Percentiles rank a stretch among this genome's conserved stretches.
Evolutionary conservation across 2,888 invertebrate species (phyloP).

Genomic region (Ophion ventricosus): DNA sequence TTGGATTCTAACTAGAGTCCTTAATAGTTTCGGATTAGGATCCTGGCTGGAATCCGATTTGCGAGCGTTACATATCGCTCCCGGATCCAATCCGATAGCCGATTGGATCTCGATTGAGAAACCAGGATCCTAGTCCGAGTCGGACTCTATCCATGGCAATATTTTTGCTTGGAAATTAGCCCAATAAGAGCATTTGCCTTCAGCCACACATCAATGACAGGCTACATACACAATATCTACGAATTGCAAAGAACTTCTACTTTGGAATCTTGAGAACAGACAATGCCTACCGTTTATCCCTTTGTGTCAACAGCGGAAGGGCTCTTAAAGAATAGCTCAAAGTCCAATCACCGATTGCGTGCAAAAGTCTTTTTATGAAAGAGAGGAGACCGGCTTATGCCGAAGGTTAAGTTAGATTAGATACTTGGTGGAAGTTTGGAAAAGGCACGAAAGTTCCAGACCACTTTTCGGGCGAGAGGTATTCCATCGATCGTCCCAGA

Average conservation of each 20-base stretch:
- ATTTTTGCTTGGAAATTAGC: too few species aligned
- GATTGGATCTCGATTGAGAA: too few species aligned
- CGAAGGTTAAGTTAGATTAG: background rate
- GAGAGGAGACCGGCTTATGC: background rate
- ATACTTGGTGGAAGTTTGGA: background rate
- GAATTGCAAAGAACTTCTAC: background rate
- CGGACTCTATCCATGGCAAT: too few species aligned
- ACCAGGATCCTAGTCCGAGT: too few species aligned
- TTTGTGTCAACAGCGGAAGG: background rate
- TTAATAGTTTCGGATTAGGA: too few species aligned
- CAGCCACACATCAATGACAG: background rate
- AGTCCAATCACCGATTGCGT: background rate
- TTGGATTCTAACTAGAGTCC: too few species aligned
- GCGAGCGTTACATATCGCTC: too few species aligned
- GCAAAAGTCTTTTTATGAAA: background rate
- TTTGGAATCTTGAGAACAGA: too few species aligned
- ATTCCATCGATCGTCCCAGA: slow-evolving; percentile 16
- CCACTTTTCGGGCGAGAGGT: background rate
- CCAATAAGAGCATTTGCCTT: background rate
- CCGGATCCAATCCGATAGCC: too few species aligned
- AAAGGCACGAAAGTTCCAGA: background rate
- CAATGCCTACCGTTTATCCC: background rate
- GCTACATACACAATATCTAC: background rate
- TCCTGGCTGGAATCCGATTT: too few species aligned
- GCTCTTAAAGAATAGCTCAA: background rate